A percentile compares a stretch with the other conserved stretches of the same genome.
These are phyloP conservation scores for Rhynchonycteris naso DNA, from an alignment of 2,797 vertebrate genomes.

Conservation along the genomic window DNA sequence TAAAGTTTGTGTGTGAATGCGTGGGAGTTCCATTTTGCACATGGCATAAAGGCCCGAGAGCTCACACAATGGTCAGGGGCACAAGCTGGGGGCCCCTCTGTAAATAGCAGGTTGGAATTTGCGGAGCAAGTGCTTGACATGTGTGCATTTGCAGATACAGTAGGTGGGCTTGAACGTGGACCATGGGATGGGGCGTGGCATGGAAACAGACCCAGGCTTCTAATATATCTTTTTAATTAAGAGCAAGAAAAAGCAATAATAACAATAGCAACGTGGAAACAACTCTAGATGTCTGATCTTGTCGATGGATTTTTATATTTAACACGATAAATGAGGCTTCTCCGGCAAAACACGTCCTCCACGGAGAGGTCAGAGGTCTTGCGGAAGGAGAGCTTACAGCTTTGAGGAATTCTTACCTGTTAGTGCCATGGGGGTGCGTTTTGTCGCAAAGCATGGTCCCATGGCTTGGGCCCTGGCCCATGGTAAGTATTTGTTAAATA, in stretches of 20 bases:
- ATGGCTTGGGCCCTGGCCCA: not conserved
- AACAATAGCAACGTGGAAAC: not conserved
- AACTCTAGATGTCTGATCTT: not conserved
- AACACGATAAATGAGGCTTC: not conserved
- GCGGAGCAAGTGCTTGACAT: slow-evolving; percentile 72
- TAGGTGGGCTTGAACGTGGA: slow-evolving; percentile 52
- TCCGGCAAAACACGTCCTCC: not conserved
- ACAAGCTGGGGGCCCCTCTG: not conserved
- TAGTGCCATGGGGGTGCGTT: not conserved
- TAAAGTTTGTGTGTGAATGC: slow-evolving; percentile 63
- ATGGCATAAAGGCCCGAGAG: not conserved
- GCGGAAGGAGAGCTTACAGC: slow-evolving; percentile 13
- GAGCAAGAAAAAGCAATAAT: slow-evolving; percentile 42
- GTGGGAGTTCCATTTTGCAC: slow-evolving; percentile 50
- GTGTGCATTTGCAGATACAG: not conserved
- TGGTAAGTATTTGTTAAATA: slow-evolving; percentile 69
- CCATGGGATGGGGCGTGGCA: not conserved
- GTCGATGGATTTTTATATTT: slow-evolving; percentile 22
- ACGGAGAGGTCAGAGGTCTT: not conserved
- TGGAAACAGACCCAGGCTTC: not conserved
- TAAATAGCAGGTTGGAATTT: not conserved
- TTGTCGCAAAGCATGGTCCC: not conserved
- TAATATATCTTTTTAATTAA: slow-evolving; percentile 51
- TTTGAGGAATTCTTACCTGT: not conserved
- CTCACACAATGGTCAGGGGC: not conserved